Evolutionary conservation across 1,140 invertebrate species (phyloP), one percentile per base, ranked within the genome.

Genomic region (Nasonia vitripennis): DNA sequence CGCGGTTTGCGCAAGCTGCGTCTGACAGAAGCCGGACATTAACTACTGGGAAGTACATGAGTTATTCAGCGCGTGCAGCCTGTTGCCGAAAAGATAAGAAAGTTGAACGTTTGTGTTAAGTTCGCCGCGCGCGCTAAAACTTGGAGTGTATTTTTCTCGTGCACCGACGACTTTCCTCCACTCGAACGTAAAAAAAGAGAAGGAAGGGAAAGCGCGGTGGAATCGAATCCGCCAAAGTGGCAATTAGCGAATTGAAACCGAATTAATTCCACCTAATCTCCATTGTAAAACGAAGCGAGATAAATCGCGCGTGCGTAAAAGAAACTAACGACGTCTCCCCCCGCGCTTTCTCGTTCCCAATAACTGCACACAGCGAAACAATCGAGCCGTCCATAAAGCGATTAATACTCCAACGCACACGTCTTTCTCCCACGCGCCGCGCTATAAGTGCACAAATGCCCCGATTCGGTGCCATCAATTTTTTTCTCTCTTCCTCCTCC

Each of bases 1-100:
- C 4, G 2, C 0, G 17, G 14, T 27, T 17, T 9, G 41, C 9
- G 41, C 9, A 20, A 20, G n/a, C 20, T 20, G 55, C 20, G 20
- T 5, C 17, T n/a, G 55, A 20, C 55, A 62, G 6, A 62, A 62
- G 20, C 55, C 55, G 55, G 20, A 62, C 55, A 62, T 62, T 1
- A 20, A 62, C 55, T 62, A 62, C 55, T 62, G 20, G 20, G 20
- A 62, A 62, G 55, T 62, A 62, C 55, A 62, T 62, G 55, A 62
- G 55, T 62, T 62, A 62, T 62, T 62, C 55, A 62, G 20, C 55
- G 55, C 17, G n/a, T 7, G 27, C n/a, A 62, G 14, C 55, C 55
- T 62, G 55, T 62, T 62, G 55, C 55, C 55, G 55, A 62, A 62
- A 62, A 62, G 55, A 62, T 62, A 62, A 62, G 55, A 62, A 62